Evolutionary conservation across 2,888 invertebrate genomes (phyloP), one percentile per base, ranked within the genome.

Genomic region (Cerastis leucographa): DNA sequence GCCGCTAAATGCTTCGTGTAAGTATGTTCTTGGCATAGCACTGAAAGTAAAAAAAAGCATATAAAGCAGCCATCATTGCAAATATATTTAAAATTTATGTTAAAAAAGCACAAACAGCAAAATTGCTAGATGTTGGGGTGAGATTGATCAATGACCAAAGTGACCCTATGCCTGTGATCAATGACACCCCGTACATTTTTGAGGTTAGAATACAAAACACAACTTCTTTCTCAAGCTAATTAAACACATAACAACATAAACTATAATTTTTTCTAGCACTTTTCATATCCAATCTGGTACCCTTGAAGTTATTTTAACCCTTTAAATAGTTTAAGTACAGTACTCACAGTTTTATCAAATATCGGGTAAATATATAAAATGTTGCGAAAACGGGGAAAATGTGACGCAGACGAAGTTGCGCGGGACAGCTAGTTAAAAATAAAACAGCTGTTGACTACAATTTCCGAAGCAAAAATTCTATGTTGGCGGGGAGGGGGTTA

Each of bases 121-220:
- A 67, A 59, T 77, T 49, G 61, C 64, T 49, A 72, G 17, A 51
- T 69, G 35, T n/a, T 73, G 69, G 73, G 77, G 73, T 78, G 61
- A 59, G 17, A 73, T 78, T 74, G 73, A 73, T 73, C 72, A 77
- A 44, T 73, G 77, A 77, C 65, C 77, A 77, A 77, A 54, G 62
- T 72, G 64, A 68, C 68, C 68, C 77, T 69, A 61, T 67, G 49
- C 29, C 61, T 61, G 61, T 61, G 61, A 61, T 61, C 61, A 61
- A 61, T 61, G 61, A 61, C 64, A 64, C 64, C 64, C 64, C 64
- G 64, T 64, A 5, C 42, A 64, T 64, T 64, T 35, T 64, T 64
- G 42, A 64, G n/a, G 42, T 64, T 64, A 64, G 64, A 64, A 64
- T 64, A 64, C 64, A 42, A 64, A 64, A 42, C 22, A 42, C n/a